A percentile compares a stretch with the other conserved stretches of the same genome.
These are phyloP conservation scores for Indicator indicator DNA, from an alignment of 2,113 vertebrate species.

Conservation along the genomic window DNA sequence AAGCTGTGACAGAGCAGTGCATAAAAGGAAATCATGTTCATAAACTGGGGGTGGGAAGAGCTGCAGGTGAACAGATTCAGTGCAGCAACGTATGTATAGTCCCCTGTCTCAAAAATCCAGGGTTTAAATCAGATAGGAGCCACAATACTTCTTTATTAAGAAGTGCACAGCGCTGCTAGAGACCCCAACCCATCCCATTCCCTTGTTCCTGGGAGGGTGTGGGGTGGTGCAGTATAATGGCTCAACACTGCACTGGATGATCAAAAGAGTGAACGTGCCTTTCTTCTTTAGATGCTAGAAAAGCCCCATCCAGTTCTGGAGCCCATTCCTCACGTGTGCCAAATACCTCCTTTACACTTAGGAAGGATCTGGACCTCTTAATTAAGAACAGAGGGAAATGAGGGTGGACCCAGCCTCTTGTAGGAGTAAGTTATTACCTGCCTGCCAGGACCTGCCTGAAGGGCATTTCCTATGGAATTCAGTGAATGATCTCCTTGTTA, in stretches of 20 bases:
- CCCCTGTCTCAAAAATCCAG: not conserved
- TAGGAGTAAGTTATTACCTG: not conserved
- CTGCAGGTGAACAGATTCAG: slow-evolving; percentile 48
- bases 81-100: not conserved
- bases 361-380: not conserved
- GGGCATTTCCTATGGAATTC: not conserved
- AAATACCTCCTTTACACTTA: not conserved
- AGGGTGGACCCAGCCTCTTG: not conserved
- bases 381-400: not conserved
- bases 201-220: not conserved
- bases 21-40: slow-evolving; percentile 55
- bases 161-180: not conserved
- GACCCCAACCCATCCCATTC: not conserved
- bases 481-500: not conserved
- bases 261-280: not conserved
- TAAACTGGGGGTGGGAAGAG: slow-evolving; percentile 35
- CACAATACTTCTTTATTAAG: not conserved
- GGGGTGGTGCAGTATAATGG: not conserved
- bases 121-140: not conserved
- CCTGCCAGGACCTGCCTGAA: not conserved
- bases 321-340: not conserved
- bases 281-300: not conserved
- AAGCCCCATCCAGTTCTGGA: not conserved
- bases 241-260: not conserved
- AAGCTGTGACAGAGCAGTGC: slow-evolving; percentile 58